phyloP scores from a whole-genome alignment of 1,140 invertebrate genomes.

The Drosophila albomicans region DNA sequence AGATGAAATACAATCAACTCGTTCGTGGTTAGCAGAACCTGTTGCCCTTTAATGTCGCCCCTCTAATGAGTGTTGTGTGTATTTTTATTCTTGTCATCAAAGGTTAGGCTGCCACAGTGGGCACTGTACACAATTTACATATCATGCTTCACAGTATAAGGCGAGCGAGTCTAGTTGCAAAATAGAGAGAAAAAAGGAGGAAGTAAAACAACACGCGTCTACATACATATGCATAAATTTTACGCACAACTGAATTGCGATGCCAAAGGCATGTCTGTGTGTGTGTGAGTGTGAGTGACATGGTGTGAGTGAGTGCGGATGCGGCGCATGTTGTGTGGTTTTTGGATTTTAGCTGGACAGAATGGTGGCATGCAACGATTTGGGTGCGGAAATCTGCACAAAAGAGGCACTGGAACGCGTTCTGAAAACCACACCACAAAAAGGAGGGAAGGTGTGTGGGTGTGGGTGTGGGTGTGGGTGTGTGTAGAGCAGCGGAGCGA shows the following conservation, averaged over 20 bases:
- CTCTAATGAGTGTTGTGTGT: constrained; percentile 30
- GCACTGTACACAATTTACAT: constrained; percentile 47
- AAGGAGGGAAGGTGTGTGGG: too few species aligned
- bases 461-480: neutral
- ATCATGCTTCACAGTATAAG: constrained; percentile 42
- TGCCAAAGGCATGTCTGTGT: constrained; percentile 23
- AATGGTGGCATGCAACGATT: constrained; percentile 49
- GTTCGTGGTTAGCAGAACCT: constrained; percentile 4
- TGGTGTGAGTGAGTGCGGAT: constrained; percentile 23
- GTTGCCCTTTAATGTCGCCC: constrained; percentile 10
- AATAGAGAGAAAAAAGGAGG: neutral
- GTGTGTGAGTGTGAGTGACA: neutral
- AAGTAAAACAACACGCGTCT: constrained; percentile 46
- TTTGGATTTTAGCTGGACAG: constrained; percentile 11
- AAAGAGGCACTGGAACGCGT: constrained; percentile 51
- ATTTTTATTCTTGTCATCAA: constrained; percentile 14
- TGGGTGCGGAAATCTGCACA: constrained; percentile 76
- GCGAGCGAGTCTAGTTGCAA: constrained; percentile 14
- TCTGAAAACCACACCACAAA: constrained; percentile 40
- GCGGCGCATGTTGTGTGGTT: constrained; percentile 44
- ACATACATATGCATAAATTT: constrained; percentile 73
- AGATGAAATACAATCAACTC: neutral
- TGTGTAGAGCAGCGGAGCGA: constrained; percentile 22
- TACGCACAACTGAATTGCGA: constrained; percentile 74
- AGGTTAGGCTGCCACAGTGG: constrained; percentile 36